A percentile compares a stretch with the other conserved stretches of the same genome.
These are phyloP conservation scores for Agrotis puta DNA, from an alignment of 2,888 invertebrate species.

Conservation along the genomic window DNA sequence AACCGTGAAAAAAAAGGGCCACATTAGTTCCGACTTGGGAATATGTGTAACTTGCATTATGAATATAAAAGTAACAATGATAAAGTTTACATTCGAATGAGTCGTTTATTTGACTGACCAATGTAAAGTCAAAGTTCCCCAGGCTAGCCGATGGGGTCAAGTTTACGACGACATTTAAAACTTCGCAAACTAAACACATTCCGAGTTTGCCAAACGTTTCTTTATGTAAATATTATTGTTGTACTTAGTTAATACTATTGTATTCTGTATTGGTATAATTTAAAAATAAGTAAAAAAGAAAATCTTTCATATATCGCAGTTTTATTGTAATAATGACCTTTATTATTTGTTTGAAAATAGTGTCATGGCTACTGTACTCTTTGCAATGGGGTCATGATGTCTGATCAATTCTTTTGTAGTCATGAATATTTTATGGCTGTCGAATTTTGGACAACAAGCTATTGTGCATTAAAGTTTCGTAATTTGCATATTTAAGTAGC, in stretches of 20 bases:
- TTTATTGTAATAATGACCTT: slow-evolving; percentile 41
- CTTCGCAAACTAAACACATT: background rate
- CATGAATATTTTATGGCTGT: slow-evolving; percentile 17
- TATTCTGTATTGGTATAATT: slow-evolving; percentile 18
- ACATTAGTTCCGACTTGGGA: background rate
- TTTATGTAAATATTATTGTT: slow-evolving; percentile 7
- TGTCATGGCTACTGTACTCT: slow-evolving; percentile 29
- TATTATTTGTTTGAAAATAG: slow-evolving; percentile 14
- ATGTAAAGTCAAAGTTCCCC: background rate
- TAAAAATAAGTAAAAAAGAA: slow-evolving; percentile 27
- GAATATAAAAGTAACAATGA: background rate
- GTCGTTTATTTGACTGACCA: background rate
- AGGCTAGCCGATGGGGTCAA: background rate
- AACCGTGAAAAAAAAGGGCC: background rate
- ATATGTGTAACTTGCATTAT: background rate
- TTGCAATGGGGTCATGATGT: slow-evolving; percentile 11
- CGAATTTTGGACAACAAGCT: slow-evolving; percentile 7
- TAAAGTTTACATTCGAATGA: slow-evolving; percentile 1
- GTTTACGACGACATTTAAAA: background rate
- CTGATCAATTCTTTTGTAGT: slow-evolving; percentile 29
- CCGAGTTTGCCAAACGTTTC: slow-evolving; percentile 1
- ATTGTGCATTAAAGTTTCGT: slow-evolving; percentile 11
- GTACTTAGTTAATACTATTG: slow-evolving; percentile 22
- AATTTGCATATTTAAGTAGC: background rate
- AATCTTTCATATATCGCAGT: slow-evolving; percentile 23